phyloP scores from a whole-genome alignment of 2,113 vertebrate species.

The Gymnogyps californianus region DNA sequence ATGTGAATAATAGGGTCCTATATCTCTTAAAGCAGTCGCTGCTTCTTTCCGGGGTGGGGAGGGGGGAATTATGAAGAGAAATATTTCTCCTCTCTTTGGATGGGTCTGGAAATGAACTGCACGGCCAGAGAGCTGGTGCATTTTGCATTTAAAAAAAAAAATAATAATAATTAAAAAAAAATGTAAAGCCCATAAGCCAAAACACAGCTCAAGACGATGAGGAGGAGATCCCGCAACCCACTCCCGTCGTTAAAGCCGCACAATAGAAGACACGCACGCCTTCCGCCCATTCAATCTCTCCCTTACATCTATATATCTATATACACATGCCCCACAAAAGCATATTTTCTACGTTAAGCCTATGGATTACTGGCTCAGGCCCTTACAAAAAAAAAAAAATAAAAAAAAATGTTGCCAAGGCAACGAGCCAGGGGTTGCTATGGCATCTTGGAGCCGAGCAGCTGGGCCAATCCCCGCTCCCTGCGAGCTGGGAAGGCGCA shows the following conservation, averaged over 20 bases:
- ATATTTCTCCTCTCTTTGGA: background rate
- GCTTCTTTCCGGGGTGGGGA: background rate
- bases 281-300: constrained; percentile 48
- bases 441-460: constrained; percentile 93
- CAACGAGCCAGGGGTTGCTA: constrained; percentile 97
- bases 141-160: background rate
- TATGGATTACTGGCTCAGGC: constrained; percentile 88
- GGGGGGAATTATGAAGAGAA: background rate
- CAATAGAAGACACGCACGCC: background rate
- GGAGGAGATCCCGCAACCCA: background rate
- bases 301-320: constrained; percentile 48
- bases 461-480: constrained; percentile 94
- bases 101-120: background rate
- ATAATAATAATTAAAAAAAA: background rate
- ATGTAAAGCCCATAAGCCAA: background rate
- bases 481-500: constrained; percentile 83
- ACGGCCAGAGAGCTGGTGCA: background rate
- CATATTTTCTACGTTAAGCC: constrained; percentile 64
- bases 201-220: background rate
- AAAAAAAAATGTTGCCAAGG: constrained; percentile 88
- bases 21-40: background rate
- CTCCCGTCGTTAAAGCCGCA: background rate
- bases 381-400: constrained; percentile 64
- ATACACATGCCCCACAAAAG: constrained; percentile 54
- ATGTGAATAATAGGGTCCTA: constrained; percentile 10